These are phyloP conservation scores for Auanema sp. DNA, from an alignment of 2,888 invertebrate genomes.

Conservation along the genomic window DNA sequence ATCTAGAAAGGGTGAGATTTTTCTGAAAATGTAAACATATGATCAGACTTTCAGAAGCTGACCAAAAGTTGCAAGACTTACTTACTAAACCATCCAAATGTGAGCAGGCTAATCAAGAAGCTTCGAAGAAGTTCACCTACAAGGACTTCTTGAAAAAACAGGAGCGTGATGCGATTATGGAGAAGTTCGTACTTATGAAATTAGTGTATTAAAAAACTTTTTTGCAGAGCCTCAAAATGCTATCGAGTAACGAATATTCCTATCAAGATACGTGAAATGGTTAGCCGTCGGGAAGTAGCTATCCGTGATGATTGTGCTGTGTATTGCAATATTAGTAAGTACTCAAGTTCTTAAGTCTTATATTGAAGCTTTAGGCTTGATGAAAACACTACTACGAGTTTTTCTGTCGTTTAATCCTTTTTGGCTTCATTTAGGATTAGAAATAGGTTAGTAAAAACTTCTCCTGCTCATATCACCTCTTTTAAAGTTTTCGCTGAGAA, in stretches of 20 bases:
- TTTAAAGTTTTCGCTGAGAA: conserved; percentile 24
- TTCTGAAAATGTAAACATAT: neutral
- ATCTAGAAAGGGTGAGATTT: conserved; percentile 30
- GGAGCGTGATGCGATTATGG: conserved; percentile 2
- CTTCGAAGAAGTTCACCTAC: conserved; percentile 12
- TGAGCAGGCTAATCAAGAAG: neutral
- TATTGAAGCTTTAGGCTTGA: conserved; percentile 36
- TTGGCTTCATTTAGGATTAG: conserved; percentile 37
- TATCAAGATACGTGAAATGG: conserved; percentile 6
- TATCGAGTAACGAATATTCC: conserved; percentile 4
- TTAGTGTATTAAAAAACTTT: neutral
- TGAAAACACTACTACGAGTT: conserved; percentile 31
- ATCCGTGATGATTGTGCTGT: conserved; percentile 13
- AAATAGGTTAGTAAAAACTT: conserved; percentile 18
- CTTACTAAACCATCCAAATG: conserved; percentile 6
- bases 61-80: conserved; percentile 15
- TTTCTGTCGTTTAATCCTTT: conserved; percentile 42
- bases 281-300: conserved; percentile 3
- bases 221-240: conserved; percentile 7
- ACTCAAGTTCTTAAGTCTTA: neutral
- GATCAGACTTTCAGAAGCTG: conserved; percentile 9
- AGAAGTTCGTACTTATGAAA: conserved; percentile 5
- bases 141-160: conserved; percentile 15
- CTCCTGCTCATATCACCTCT: neutral
- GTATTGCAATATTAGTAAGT: conserved; percentile 12